These are phyloP conservation scores for Fulica atra DNA, from an alignment of 2,113 vertebrate species.

Conservation along the genomic window DNA sequence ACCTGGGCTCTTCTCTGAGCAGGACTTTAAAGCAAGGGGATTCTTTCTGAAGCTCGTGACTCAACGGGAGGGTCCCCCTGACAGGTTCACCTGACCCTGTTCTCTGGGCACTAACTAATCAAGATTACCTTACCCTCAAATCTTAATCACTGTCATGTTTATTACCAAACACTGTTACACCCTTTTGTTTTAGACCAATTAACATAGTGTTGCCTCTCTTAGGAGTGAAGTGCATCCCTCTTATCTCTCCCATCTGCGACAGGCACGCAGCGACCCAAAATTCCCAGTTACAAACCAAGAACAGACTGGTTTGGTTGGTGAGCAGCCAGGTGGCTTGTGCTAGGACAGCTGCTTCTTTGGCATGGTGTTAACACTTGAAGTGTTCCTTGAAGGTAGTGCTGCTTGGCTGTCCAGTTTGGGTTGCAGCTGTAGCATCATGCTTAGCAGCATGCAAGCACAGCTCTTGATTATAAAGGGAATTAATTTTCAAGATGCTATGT, in stretches of 20 bases:
- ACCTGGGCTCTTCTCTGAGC: too few species aligned
- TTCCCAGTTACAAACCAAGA: neutral
- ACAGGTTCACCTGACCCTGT: too few species aligned
- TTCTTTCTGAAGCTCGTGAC: too few species aligned
- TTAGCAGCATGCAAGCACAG: neutral
- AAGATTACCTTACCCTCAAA: too few species aligned
- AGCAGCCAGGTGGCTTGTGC: neutral
- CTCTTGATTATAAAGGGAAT: neutral
- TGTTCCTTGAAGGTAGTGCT: neutral
- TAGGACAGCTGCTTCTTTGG: neutral
- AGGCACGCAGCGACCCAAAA: neutral
- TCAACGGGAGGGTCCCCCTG: too few species aligned
- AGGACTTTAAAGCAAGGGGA: too few species aligned
- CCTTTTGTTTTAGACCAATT: too few species aligned
- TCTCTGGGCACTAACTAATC: too few species aligned
- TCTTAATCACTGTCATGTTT: too few species aligned
- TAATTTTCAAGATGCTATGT: neutral
- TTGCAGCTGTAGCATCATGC: neutral
- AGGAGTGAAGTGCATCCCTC: too few species aligned
- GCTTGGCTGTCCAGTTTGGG: neutral
- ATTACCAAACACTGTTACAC: too few species aligned
- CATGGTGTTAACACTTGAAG: neutral
- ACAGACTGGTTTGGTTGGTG: neutral
- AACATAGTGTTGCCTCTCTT: too few species aligned
- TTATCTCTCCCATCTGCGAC: neutral